Evolutionary conservation across 2,888 invertebrate species (phyloP).

Genomic region (Rapana venosa): DNA sequence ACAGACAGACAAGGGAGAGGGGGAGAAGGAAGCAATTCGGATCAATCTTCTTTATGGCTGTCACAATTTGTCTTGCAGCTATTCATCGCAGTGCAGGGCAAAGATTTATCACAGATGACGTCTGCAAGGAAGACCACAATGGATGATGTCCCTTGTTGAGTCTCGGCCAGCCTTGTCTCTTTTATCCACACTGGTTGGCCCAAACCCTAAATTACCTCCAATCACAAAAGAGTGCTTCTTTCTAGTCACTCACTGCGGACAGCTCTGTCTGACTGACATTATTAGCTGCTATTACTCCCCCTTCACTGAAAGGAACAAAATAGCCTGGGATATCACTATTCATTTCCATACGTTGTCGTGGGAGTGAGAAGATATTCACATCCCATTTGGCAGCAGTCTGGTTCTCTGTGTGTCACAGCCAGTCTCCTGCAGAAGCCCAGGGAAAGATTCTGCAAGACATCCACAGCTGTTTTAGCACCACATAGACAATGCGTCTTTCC

Average conservation of each 20-base stretch:
- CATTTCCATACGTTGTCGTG: no score
- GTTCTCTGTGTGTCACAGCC: no score
- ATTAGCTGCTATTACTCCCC: slow-evolving; percentile 23
- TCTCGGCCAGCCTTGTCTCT: slow-evolving; percentile 21
- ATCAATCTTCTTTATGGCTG: slow-evolving; percentile 49
- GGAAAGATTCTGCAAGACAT: no score
- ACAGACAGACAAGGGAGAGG: slow-evolving; percentile 10
- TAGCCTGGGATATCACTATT: slow-evolving; percentile 33
- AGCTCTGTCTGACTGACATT: slow-evolving; percentile 15
- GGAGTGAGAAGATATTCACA: slow-evolving; percentile 31
- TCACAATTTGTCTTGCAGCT: slow-evolving; percentile 50
- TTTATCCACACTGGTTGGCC: not conserved
- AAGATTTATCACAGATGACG: slow-evolving; percentile 50
- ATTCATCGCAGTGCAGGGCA: slow-evolving; percentile 33
- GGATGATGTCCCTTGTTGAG: slow-evolving; percentile 22
- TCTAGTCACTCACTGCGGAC: not conserved
- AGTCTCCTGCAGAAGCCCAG: no score
- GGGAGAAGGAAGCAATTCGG: slow-evolving; percentile 38
- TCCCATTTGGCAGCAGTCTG: not conserved
- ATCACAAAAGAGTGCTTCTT: slow-evolving; percentile 34
- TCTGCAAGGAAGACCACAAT: slow-evolving; percentile 12
- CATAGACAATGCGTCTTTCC: no score
- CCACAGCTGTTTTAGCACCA: no score
- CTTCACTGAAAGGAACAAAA: not conserved
- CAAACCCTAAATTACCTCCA: slow-evolving; percentile 36